Percentiles rank a stretch among this genome's conserved stretches.
phyloP scores from a whole-genome alignment of 2,888 invertebrate genomes.

The Ichneumon xanthorius region DNA sequence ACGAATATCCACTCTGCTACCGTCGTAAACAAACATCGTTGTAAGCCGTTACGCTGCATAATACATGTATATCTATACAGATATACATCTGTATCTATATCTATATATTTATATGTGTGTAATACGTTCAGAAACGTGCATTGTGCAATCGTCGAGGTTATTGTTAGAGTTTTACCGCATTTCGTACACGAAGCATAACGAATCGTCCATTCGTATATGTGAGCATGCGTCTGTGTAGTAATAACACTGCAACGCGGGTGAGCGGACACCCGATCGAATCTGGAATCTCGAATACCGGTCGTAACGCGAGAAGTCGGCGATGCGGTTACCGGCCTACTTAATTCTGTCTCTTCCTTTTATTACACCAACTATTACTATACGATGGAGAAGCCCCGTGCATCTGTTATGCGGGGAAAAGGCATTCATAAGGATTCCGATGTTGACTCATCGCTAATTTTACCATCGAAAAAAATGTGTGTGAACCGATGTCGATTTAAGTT shows the following conservation, averaged over 20 bases:
- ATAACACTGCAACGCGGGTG: slow-evolving; percentile 37
- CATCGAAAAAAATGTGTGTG: not conserved
- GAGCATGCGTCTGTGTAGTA: slow-evolving; percentile 11
- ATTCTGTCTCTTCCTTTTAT: slow-evolving; percentile 46
- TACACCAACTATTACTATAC: slow-evolving; percentile 9
- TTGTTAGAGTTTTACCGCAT: slow-evolving; percentile 19
- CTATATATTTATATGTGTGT: slow-evolving; percentile 1
- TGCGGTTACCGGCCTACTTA: slow-evolving; percentile 61
- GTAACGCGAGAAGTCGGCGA: slow-evolving; percentile 53
- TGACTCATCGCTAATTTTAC: slow-evolving; percentile 8
- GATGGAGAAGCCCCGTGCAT: slow-evolving; percentile 7
- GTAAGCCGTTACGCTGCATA: not conserved
- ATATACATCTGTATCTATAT: not conserved
- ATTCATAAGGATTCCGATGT: slow-evolving; percentile 6
- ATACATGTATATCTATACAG: not conserved
- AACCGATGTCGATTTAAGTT: not conserved
- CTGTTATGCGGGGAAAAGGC: slow-evolving; percentile 6
- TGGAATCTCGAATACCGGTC: slow-evolving; percentile 59
- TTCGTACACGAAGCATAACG: slow-evolving; percentile 33
- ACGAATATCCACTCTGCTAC: not conserved
- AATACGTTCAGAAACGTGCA: not conserved
- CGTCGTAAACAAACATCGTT: slow-evolving; percentile 23
- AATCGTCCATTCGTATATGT: slow-evolving; percentile 6
- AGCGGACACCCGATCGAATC: slow-evolving; percentile 51
- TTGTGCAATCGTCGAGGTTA: slow-evolving; percentile 38